Evolutionary conservation across 2,797 vertebrate genomes (phyloP).

Genomic region (Calcarius lapponicus): DNA sequence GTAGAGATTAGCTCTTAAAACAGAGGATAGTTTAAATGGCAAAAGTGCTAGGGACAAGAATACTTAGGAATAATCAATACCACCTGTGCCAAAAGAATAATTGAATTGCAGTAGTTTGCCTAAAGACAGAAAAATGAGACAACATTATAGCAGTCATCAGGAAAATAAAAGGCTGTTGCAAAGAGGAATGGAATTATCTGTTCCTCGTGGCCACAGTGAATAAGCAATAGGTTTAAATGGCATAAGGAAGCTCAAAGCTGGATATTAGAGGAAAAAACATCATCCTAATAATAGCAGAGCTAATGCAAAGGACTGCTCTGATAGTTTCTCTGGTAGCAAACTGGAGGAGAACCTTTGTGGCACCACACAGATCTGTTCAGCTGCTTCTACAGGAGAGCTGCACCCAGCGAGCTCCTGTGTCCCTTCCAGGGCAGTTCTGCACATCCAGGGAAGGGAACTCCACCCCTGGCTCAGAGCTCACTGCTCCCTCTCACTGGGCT

Average conservation of each 20-base stretch:
- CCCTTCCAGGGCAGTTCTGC: not conserved
- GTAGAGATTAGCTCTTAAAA: not conserved
- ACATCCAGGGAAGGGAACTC: not conserved
- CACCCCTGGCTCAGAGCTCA: not conserved
- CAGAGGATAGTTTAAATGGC: not conserved
- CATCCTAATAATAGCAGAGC: not conserved
- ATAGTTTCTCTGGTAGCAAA: not conserved
- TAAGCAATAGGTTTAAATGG: not conserved
- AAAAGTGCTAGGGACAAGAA: not conserved
- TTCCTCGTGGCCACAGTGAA: not conserved
- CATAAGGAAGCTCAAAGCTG: not conserved
- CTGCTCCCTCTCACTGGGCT: not conserved
- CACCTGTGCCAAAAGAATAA: constrained; percentile 51
- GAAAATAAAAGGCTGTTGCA: constrained; percentile 33
- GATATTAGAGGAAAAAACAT: not conserved
- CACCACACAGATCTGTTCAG: not conserved
- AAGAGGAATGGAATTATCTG: not conserved
- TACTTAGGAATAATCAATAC: constrained; percentile 43
- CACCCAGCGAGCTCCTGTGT: not conserved
- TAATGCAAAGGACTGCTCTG: not conserved
- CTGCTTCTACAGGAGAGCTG: not conserved
- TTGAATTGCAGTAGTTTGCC: constrained; percentile 32
- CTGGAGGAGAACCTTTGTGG: not conserved
- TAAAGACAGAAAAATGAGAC: constrained; percentile 36
- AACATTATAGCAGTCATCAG: constrained; percentile 7